Base-by-base conservation (phyloP, 2,888 invertebrate genomes). In the Thyatira batis region DNA sequence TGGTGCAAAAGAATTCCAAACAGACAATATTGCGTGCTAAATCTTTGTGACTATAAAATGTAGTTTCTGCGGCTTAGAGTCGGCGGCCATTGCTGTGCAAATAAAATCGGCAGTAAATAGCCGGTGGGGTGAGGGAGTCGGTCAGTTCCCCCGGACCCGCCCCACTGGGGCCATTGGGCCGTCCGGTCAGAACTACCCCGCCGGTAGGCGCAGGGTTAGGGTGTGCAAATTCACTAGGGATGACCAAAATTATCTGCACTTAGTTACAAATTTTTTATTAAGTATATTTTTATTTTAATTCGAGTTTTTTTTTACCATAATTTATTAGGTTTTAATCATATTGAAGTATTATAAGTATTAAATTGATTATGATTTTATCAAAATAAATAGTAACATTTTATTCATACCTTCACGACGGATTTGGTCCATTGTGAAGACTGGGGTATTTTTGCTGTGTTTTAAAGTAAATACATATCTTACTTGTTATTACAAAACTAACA, bases 21-120 rank as follows among this genome's bases (percentile, higher is more conserved):
- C n/a, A n/a, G n/a, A n/a, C n/a, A n/a, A n/a, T n/a, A n/a, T n/a
- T n/a, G n/a, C 6, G 23, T 23, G 3, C 13, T 39, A 30, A 30
- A 11, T 13, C n/a, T n/a, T n/a, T n/a, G n/a, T n/a, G n/a, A n/a
- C n/a, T 17, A 17, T 39, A 4, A n/a, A 39, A 17, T 39, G 39
- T 17, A 1, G 17, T 39, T 17, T 39, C 8, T n/a, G 6, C 4
- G 13, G 39, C 2, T 39, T n/a, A 33, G 33, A 3, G 8, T 13
- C 39, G n/a, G 13, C 39, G 39, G 39, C 39, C 39, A 43, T 50
- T 39, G 45, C 54, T 82, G 77, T 81, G 85, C 85, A 78, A 87
- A 86, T 84, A 85, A 83, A 78, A 77, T 80, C 73, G 69, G 81
- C 78, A 76, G 84, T 86, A 87, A 84, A 87, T 86, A 84, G 78